Evolutionary conservation across 2,888 invertebrate species (phyloP), one percentile per base, ranked within the genome.

Genomic region (Slavum lentiscoides): DNA sequence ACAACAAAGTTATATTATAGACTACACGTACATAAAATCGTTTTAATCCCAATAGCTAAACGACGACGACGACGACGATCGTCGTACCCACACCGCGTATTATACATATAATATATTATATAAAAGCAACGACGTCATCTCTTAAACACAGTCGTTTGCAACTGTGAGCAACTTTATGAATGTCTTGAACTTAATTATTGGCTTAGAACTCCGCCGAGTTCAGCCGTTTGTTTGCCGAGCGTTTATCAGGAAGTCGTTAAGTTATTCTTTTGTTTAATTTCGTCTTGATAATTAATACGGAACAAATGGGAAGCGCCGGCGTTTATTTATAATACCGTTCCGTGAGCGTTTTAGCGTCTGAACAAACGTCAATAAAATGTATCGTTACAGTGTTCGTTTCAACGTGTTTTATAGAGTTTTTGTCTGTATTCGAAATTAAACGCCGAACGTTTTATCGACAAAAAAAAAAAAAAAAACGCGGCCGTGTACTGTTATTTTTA

Each of bases 261-360:
- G 55, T 74, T 66, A 66, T 66, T 66, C 74, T 64, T 66, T 66
- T 74, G 64, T 74, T 74, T 39, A 39, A 74, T 55, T 74, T 74
- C 55, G 39, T 55, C 55, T 37, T 55, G 17, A 17, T 30, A 74
- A 74, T 74, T 59, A 59, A 72, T 53, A 30, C 5, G 66, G 37
- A 53, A 39, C 39, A 17, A 66, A 55, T 55, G 11, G 7, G 17
- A 74, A 64, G n/a, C 43, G 37, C 5, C 30, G 30, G 37, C 55
- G n/a, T 74, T 62, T n/a, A 1, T 62, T 39, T 1, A 11, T 30
- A 30, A 4, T n/a, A 7, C 13, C 19, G 53, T 49, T 19, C 53
- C 30, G 9, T 23, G 58, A 19, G 39, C 17, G 19, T 7, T 15
- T 39, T 21, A 58, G 17, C 9, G 59, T 21, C 13, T 15, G 39